Conservation (phyloP, 2,797 vertebrate genomes). For the Hipposideros larvatus region DNA sequence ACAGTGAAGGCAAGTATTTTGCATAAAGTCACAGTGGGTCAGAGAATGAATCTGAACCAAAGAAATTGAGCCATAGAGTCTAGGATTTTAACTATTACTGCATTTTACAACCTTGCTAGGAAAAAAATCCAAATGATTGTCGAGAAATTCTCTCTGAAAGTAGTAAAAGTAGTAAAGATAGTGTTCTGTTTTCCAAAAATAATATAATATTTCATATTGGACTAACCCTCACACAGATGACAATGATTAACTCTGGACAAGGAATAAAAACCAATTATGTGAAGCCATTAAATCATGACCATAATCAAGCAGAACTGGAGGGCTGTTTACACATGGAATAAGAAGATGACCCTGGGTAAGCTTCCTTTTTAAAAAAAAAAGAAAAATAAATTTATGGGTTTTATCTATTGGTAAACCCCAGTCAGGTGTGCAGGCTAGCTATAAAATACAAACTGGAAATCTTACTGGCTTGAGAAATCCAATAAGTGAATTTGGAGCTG, state of each 20-base stretch:
- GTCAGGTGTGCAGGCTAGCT: not conserved
- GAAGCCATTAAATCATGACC: not conserved
- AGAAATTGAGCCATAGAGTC: not conserved
- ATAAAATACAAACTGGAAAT: not conserved
- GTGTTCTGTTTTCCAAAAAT: not conserved
- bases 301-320: not conserved
- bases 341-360: not conserved
- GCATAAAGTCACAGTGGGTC: not conserved
- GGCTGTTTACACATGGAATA: not conserved
- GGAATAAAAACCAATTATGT: not conserved
- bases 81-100: not conserved
- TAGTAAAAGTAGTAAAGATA: not conserved
- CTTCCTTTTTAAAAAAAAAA: not conserved
- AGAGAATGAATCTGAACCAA: not conserved
- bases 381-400: not conserved
- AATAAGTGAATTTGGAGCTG: not conserved
- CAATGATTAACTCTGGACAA: not conserved
- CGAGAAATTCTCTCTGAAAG: not conserved
- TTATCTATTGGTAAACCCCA: not conserved
- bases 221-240: not conserved
- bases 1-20: not conserved
- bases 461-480: not conserved
- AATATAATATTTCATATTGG: not conserved
- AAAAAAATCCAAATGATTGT: not conserved
- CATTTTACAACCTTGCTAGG: not conserved